A percentile compares a stretch with the other conserved stretches of the same genome.
Conservation (phyloP, 2,888 invertebrate genomes). For the Nomada lathburiana region DNA sequence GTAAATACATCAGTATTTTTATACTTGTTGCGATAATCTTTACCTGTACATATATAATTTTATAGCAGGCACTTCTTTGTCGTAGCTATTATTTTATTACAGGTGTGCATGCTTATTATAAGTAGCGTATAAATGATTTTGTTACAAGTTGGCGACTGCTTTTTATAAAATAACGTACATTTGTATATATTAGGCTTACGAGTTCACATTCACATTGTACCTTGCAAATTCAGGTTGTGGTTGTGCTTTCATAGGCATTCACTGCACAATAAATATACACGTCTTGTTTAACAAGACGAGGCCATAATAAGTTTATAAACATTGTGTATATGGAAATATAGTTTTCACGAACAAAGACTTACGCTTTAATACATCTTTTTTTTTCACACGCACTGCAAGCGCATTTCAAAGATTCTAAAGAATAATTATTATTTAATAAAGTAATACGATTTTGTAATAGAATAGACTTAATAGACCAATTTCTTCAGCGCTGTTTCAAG, state of each 20-base stretch:
- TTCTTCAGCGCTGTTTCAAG: not conserved
- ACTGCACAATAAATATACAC: constrained; percentile 32
- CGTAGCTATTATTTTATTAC: constrained; percentile 45
- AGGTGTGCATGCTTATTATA: constrained; percentile 62
- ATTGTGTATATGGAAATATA: constrained; percentile 33
- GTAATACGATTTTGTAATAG: not conserved
- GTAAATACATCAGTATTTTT: constrained; percentile 58
- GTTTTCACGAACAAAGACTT: constrained; percentile 27
- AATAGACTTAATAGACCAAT: no score
- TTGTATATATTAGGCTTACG: constrained; percentile 51
- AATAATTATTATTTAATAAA: constrained; percentile 42
- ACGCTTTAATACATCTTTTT: constrained; percentile 46
- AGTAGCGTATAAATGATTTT: constrained; percentile 44
- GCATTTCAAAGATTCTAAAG: constrained; percentile 41
- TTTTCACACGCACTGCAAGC: constrained; percentile 46
- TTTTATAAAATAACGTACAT: constrained; percentile 56
- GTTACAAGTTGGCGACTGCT: constrained; percentile 48
- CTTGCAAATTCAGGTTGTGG: constrained; percentile 62
- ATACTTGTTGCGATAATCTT: constrained; percentile 43
- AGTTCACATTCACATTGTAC: constrained; percentile 51
- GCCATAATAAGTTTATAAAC: constrained; percentile 24
- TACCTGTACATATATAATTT: constrained; percentile 46
- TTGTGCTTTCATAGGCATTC: constrained; percentile 52
- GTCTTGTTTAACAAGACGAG: constrained; percentile 20
- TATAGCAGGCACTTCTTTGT: constrained; percentile 47